phyloP scores from a whole-genome alignment of 2,888 invertebrate species.

The Amblyteles armatorius region DNA sequence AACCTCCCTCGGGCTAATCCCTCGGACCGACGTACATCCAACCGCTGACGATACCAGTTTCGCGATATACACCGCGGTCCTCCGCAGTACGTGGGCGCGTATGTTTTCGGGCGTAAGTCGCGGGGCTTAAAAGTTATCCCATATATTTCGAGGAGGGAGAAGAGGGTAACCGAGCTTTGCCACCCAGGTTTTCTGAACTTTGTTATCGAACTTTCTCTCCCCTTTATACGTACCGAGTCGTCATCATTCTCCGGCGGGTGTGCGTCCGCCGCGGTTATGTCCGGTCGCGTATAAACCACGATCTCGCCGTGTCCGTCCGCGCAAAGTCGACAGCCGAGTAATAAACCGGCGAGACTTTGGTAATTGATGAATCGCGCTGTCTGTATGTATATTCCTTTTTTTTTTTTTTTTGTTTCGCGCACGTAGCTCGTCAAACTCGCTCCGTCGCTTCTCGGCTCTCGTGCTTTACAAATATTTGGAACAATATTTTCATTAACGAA shows the following conservation, averaged over 20 bases:
- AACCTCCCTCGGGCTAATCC: conserved; percentile 38
- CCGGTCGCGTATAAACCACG: neutral
- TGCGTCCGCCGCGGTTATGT: neutral
- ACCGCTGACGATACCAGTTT: conserved; percentile 7
- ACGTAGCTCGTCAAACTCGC: neutral
- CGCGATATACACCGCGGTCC: neutral
- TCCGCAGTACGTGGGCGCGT: conserved; percentile 17
- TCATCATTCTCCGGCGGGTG: conserved; percentile 18
- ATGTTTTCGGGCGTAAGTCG: conserved; percentile 48
- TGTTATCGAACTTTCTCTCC: conserved; percentile 69
- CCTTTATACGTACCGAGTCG: conserved; percentile 14
- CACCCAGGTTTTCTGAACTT: conserved; percentile 71
- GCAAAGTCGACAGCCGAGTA: conserved; percentile 58
- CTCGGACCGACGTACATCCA: conserved; percentile 38
- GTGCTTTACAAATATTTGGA: neutral
- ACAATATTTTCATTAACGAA: conserved; percentile 3
- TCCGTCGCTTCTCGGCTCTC: neutral
- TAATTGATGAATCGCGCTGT: conserved; percentile 70
- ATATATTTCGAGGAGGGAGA: conserved; percentile 71
- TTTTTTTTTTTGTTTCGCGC: conserved; percentile 3
- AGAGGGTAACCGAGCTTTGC: conserved; percentile 40
- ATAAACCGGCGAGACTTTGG: conserved; percentile 65
- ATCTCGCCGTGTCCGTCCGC: conserved; percentile 12
- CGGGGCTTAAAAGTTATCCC: conserved; percentile 74
- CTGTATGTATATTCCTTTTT: neutral